Base-by-base conservation (phyloP, 2,797 vertebrate species). In the Labeo calbasu region DNA sequence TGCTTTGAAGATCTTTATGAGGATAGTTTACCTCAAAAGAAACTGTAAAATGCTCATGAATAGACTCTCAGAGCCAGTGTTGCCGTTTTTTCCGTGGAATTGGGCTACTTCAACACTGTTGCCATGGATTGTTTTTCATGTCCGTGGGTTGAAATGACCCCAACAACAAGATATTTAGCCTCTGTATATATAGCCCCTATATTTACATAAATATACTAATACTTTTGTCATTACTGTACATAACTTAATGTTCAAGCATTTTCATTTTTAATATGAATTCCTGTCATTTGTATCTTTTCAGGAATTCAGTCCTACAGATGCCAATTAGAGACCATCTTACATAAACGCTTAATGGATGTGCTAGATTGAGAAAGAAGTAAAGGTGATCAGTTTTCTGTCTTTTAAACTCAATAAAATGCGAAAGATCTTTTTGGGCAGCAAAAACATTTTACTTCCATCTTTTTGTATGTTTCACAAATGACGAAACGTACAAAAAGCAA, bases 301-400 rank as follows among this genome's bases (percentile, higher is more conserved):
- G 89, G 87, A 90, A 84, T 61, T 84, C 61, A 70, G 81, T 71
- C 83, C 78, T 36, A 40, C 71, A 53, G 84, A 83, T 84, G 85
- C 81, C 61, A 88, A 72, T 66, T 89, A 88, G 55, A 69, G 14
- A 55, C 57, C 2, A 12, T 63, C 51, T 32, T 13, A 48, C 68
- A 46, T 77, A 51, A 59, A 77, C 25, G 19, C 23, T 59, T 68
- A 10, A 12, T 70, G n/a, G 59, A 59, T 55, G 28, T 82, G 50
- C 78, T 40, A 36, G 55, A 53, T 70, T 69, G 28, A 53, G 61
- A 15, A 83, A 79, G 21, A 83, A 70, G 13, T 59, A 28, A 59
- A 66, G 1, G 19, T 28, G 40, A 83, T 76, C 51, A 23, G 43
- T 68, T 76, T 5, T 50, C 36, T 71, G 75, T 84, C 28, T 79